Base-by-base conservation (phyloP, 2,113 vertebrate species). In the Alexandromys fortis region DNA sequence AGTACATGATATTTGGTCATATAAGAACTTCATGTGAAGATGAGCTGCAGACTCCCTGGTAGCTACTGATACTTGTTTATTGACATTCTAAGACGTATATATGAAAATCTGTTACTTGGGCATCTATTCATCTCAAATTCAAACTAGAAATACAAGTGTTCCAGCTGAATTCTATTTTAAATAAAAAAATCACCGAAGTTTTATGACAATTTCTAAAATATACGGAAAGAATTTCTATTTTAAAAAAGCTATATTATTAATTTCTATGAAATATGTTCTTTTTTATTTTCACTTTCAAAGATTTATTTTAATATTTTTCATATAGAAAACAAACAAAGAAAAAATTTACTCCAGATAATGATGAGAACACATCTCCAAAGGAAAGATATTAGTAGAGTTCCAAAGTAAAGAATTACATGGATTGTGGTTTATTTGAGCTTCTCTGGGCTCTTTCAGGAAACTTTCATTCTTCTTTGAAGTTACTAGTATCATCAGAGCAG, bases 401-500 rank as follows among this genome's bases (percentile, higher is more conserved):
- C 38, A 93, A 67, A 78, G 86, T 3, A 85, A 73, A 72, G 21
- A 85, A 87, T 30, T 82, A 55, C 33, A 52, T 4, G 63, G 45
- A 13, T 33, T 7, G 19, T 49, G 19, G 58, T 38, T 95, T 76
- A 26, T 68, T 97, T 90, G 21, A 61, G 26, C 26, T 28, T 93
- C 42, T 91, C 38, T 87, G 72, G 70, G 75, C 9, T 78, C 67
- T 47, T 17, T 9, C 65, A 17, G 21, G 38, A 87, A 58, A 17
- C 92, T 92, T 96, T 86, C 94, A 75, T 70, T 35, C 21, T 95
- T 89, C 92, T 93, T 82, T 97, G 24, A 93, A 96, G 86, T 97
- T 92, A 33, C 52, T 21, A 81, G 85, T 91, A 96, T 22, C 17
- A 91, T 35, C 55, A 79, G 85, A 95, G 55, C 65, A 92, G 72